Evolutionary conservation across 2,113 vertebrate species (phyloP).

Genomic region (Lichenostomus cassidix): DNA sequence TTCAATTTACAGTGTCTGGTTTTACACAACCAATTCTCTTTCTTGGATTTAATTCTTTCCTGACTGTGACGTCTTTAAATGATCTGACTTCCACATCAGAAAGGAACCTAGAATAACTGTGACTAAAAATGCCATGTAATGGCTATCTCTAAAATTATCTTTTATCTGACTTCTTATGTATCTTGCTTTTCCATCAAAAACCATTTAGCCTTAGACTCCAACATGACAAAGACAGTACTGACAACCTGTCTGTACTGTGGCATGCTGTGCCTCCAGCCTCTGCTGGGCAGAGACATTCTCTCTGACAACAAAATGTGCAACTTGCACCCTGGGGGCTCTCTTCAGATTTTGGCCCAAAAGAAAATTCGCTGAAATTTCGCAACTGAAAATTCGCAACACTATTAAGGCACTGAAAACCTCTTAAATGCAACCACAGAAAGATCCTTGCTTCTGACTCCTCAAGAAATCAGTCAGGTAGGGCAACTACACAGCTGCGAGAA

Average conservation of each 20-base stretch:
- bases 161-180: not conserved
- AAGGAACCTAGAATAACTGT: not conserved
- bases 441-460: not conserved
- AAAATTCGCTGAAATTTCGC: no score
- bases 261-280: not conserved
- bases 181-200: not conserved
- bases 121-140: not conserved
- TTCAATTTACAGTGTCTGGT: not conserved
- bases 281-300: not conserved
- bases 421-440: not conserved
- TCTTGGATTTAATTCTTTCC: not conserved
- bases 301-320: not conserved
- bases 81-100: not conserved
- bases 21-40: not conserved
- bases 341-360: not conserved
- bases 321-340: not conserved
- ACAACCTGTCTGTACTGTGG: not conserved
- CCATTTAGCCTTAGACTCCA: not conserved
- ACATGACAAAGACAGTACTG: not conserved
- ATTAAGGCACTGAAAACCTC: not conserved
- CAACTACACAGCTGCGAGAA: not conserved
- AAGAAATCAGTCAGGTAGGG: not conserved
- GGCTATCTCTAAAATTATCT: not conserved
- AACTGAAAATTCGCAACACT: not conserved
- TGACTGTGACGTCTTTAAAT: not conserved